Base-by-base conservation (phyloP, 2,113 vertebrate genomes). In the Tiliqua scincoides region DNA sequence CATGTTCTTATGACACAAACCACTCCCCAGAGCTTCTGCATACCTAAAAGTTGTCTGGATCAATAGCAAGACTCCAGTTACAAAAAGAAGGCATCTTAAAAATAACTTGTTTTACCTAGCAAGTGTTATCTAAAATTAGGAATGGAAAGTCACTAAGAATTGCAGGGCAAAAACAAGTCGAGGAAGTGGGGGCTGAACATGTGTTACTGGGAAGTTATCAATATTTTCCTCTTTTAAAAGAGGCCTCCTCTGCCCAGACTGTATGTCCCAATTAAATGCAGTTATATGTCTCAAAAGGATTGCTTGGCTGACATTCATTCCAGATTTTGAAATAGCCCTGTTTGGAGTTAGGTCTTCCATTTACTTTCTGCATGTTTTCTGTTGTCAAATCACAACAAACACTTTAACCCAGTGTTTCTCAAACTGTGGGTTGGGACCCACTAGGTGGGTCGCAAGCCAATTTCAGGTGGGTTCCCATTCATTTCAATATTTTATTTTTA, bases 121-220 rank as follows among this genome's bases (percentile, higher is more conserved):
- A 93, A 94, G 92, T 93, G 2, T 78, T 88, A 82, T 88, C 75
- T 52, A 88, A 94, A 94, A 82, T 89, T 87, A 88, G 85, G 82
- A 86, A 87, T 20, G 27, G 63, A 48, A 68, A 87, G 59, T 67
- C 91, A 85, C 70, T 86, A 62, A 83, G 71, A 52, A 30, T 78
- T 70, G 30, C 10, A 48, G 65, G 37, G 30, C 10, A 63, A 9
- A 11, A 83, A 11, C 54, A 71, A 40, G 25, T 35, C 30, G 14
- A 11, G n/a, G 57, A 83, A 35, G 43, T 43, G 54, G 32, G n/a
- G 6, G 43, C 8, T 71, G 52, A 70, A 9, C 10, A 52, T 65
- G 27, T 37, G 17, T 54, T 65, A 52, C 9, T 43, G 52, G n/a
- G 63, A 57, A 78, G 32, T 85, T 43, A 80, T 80, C 12, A 70